Evolutionary conservation across 2,113 vertebrate species (phyloP).

Genomic region (Larimichthys polyactis): DNA sequence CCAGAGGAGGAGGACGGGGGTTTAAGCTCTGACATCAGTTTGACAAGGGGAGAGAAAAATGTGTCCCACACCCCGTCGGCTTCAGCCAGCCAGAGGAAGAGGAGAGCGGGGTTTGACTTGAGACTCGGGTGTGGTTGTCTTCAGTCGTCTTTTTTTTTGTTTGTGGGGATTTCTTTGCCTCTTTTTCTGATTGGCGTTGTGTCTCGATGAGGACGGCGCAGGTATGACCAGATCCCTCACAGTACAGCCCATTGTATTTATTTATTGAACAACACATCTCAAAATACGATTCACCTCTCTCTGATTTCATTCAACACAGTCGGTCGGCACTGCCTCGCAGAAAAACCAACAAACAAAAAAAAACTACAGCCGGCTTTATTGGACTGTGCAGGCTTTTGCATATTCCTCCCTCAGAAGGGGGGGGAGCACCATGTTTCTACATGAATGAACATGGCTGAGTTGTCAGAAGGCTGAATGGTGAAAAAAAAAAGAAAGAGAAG

Average conservation of each 20-base stretch:
- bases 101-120: constrained; percentile 10
- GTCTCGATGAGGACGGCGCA: constrained; percentile 17
- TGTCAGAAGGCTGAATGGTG: constrained; percentile 72
- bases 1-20: not conserved
- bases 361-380: constrained; percentile 33
- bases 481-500: not conserved
- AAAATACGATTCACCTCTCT: constrained; percentile 28
- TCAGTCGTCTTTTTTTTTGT: not conserved
- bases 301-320: constrained; percentile 18
- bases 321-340: constrained; percentile 21
- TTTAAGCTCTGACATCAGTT: constrained; percentile 43
- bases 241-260: not conserved
- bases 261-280: constrained; percentile 35
- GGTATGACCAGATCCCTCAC: constrained; percentile 13
- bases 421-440: constrained; percentile 74
- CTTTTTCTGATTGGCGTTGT: constrained; percentile 19
- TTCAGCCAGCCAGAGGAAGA: constrained; percentile 24
- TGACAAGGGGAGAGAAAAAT: constrained; percentile 6
- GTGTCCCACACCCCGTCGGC: constrained; percentile 2
- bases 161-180: constrained; percentile 34
- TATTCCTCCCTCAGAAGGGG: constrained; percentile 62
- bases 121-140: constrained; percentile 51
- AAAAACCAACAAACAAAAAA: not conserved
- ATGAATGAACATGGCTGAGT: constrained; percentile 75
- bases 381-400: constrained; percentile 61